phyloP scores from a whole-genome alignment of 2,888 invertebrate genomes.

The Spisula solida region DNA sequence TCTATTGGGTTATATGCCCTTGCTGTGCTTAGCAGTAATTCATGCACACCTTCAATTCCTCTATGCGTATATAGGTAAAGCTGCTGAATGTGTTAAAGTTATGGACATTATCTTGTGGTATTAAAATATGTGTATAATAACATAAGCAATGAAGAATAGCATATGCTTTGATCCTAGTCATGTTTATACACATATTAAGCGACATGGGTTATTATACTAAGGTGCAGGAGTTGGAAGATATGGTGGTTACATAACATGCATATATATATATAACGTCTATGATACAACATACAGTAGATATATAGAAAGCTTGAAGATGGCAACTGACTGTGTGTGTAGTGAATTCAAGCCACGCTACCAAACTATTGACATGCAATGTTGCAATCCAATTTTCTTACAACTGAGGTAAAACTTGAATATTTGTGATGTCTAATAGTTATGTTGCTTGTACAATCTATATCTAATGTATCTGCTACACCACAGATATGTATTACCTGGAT shows the following conservation, averaged over 20 bases:
- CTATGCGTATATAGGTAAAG: no score
- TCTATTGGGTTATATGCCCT: no score
- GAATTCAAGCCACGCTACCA: neutral
- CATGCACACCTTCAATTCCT: no score
- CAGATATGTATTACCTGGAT: conserved; percentile 44
- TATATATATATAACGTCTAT: neutral
- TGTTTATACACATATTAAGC: neutral
- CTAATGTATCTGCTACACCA: conserved; percentile 10
- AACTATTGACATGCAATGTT: neutral
- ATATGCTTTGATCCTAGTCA: neutral
- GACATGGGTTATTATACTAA: neutral
- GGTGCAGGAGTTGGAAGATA: neutral
- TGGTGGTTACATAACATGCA: neutral
- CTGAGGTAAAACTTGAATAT: neutral
- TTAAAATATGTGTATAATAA: no score
- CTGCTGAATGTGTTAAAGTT: no score
- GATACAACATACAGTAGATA: conserved; percentile 1
- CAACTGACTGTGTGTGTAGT: neutral
- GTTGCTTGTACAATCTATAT: neutral
- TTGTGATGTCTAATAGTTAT: neutral
- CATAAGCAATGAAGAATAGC: neutral
- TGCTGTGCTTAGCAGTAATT: no score
- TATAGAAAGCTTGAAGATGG: neutral
- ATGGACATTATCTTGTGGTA: no score
- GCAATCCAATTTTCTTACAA: neutral